A percentile compares a stretch with the other conserved stretches of the same genome.
phyloP scores from a whole-genome alignment of 2,797 vertebrate genomes.

The Strix occidentalis region DNA sequence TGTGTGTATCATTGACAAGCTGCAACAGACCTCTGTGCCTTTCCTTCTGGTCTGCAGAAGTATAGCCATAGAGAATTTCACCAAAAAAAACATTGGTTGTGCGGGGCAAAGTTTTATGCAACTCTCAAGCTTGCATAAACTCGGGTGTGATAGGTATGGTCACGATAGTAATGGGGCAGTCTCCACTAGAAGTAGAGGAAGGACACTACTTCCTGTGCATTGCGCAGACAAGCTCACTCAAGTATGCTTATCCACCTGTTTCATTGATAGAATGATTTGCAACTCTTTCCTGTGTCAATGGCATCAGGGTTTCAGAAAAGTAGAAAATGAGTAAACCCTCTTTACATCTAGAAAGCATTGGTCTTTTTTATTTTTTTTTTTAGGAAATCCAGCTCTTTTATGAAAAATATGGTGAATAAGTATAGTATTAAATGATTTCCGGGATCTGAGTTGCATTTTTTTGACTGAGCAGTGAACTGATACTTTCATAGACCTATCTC shows the following conservation, averaged over 20 bases:
- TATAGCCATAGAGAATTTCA: not conserved
- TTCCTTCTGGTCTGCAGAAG: not conserved
- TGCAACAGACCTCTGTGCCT: not conserved
- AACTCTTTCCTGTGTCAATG: not conserved
- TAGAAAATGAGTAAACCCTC: not conserved
- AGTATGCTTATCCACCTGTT: not conserved
- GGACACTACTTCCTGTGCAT: not conserved
- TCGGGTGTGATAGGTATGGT: not conserved
- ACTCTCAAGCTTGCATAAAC: not conserved
- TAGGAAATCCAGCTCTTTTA: not conserved
- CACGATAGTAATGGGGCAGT: not conserved
- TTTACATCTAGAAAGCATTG: not conserved
- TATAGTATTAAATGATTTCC: not conserved
- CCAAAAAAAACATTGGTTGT: rapidly evolving
- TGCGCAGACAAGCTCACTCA: not conserved
- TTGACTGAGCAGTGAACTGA: not conserved
- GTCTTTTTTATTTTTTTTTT: not conserved
- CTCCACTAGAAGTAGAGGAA: not conserved
- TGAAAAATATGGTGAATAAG: not conserved
- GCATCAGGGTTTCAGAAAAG: not conserved
- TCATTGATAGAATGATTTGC: not conserved
- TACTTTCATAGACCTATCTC: not conserved
- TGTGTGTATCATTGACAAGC: not conserved
- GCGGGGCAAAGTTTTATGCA: not conserved
- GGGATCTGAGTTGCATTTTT: not conserved